Evolutionary conservation across 2,888 invertebrate species (phyloP).

Genomic region (Tipula confusa): DNA sequence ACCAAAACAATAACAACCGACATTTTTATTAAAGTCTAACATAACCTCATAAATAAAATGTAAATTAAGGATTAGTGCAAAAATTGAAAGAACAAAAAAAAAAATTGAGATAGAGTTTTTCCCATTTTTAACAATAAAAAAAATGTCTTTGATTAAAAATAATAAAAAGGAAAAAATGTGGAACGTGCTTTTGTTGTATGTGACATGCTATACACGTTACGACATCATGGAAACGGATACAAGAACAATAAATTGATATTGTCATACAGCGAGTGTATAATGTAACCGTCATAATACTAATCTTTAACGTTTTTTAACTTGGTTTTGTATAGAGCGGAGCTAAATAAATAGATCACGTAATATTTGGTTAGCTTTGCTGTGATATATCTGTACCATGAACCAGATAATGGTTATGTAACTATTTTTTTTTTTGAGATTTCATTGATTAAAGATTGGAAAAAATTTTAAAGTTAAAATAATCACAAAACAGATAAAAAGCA

Average conservation of each 20-base stretch:
- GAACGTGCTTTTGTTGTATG: neutral
- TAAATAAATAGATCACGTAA: neutral
- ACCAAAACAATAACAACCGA: neutral
- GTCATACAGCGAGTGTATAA: neutral
- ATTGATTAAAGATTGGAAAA: too few species aligned
- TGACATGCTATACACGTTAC: neutral
- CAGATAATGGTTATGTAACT: too few species aligned
- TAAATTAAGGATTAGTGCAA: conserved; percentile 25
- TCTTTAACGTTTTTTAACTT: neutral
- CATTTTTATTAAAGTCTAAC: neutral
- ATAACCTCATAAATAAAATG: conserved; percentile 25
- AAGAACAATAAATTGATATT: neutral
- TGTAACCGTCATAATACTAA: neutral
- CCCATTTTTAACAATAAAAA: neutral
- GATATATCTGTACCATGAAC: too few species aligned
- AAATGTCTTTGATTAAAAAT: conserved; percentile 9
- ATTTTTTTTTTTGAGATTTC: too few species aligned
- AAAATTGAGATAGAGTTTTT: neutral
- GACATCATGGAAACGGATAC: neutral
- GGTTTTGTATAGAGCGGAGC: neutral
- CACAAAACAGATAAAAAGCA: too few species aligned
- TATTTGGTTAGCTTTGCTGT: too few species aligned
- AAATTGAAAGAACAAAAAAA: neutral
- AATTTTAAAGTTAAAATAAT: too few species aligned
- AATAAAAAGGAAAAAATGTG: neutral